Evolutionary conservation across 2,888 invertebrate genomes (phyloP).

Genomic region (Cancer borealis): DNA sequence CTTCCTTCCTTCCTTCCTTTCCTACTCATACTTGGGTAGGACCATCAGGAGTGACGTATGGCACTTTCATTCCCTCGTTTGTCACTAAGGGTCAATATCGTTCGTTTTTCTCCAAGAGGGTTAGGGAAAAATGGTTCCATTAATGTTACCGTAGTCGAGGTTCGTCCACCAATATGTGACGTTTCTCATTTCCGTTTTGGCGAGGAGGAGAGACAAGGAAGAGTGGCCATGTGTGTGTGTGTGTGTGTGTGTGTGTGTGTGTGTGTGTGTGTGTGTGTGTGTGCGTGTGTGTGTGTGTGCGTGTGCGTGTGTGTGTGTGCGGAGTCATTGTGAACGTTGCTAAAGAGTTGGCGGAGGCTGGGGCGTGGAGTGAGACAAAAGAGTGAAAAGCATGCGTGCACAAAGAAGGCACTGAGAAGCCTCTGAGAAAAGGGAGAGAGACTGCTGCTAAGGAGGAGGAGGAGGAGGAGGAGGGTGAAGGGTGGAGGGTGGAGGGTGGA

Average conservation of each 20-base stretch:
- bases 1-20: neutral
- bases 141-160: neutral
- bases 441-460: neutral
- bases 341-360: neutral
- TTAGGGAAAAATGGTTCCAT: neutral
- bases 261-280: no score
- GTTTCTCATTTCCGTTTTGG: neutral
- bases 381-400: neutral
- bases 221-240: neutral
- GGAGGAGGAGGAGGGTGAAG: no score
- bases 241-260: no score
- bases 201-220: neutral
- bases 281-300: neutral
- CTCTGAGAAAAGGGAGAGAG: neutral
- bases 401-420: conserved; percentile 14
- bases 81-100: neutral
- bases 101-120: neutral
- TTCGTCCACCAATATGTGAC: neutral
- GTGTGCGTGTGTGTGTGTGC: neutral
- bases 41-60: neutral
- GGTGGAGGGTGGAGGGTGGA: neutral
- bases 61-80: neutral
- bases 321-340: neutral
- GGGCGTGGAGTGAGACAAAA: neutral
- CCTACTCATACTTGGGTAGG: neutral